Evolutionary conservation across 2,113 vertebrate genomes (phyloP).

Genomic region (Crotalus horridus): DNA sequence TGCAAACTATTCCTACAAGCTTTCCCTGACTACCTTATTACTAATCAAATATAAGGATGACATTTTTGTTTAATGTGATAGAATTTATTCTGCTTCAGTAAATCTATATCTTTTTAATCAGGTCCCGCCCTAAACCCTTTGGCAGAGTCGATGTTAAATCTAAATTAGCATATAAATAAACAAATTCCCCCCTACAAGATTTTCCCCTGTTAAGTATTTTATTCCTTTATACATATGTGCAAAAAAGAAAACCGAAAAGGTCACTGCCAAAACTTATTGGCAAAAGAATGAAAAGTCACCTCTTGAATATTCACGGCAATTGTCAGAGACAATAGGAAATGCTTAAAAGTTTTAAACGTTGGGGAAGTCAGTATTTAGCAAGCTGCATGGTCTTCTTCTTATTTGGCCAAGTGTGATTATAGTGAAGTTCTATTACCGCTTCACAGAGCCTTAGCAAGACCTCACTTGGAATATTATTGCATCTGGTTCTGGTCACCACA

Average conservation of each 20-base stretch:
- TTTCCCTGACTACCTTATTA: neutral
- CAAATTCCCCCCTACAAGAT: neutral
- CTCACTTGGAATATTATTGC: too few relatives aligned
- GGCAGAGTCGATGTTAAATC: neutral
- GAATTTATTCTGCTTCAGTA: neutral
- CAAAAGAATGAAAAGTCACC: neutral
- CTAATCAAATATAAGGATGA: neutral
- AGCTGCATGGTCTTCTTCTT: neutral
- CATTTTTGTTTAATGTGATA: neutral
- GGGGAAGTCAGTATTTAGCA: neutral
- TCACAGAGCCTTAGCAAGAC: too few relatives aligned
- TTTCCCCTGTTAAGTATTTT: neutral
- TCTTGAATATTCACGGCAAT: neutral
- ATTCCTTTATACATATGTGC: neutral
- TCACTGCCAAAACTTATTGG: neutral
- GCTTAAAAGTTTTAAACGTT: neutral
- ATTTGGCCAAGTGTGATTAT: too few relatives aligned
- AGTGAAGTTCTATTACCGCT: too few relatives aligned
- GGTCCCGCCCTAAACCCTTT: neutral
- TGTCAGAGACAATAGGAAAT: conserved; percentile 9
- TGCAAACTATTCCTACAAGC: neutral
- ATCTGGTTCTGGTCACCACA: too few relatives aligned
- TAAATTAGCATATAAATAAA: neutral
- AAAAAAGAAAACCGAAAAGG: neutral
- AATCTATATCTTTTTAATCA: neutral